Evolutionary conservation across 2,888 invertebrate genomes (phyloP), one percentile per base, ranked within the genome.

Genomic region (Euclidia mi): DNA sequence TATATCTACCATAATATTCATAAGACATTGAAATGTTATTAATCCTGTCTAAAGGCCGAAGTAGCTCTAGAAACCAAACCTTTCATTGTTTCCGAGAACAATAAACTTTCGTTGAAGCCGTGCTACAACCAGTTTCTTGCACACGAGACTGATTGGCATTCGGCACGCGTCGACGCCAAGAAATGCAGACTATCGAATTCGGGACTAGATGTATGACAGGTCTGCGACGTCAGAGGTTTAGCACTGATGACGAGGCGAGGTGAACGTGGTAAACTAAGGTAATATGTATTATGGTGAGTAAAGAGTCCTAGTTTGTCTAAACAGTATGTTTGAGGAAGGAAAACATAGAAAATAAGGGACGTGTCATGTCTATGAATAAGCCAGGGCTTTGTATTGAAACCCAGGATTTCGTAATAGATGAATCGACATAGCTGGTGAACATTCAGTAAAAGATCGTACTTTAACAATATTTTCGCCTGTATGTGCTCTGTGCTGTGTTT

Each of bases 161-260:
- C 69, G 43, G 17, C 44, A 56, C 65, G 32, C 64, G 66, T 66
- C 37, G 17, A 7, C 35, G 37, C 15, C 12, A 41, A 37, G 29
- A 29, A 29, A 18, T 40, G 15, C 37, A 32, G 42, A 49, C 45
- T 50, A 52, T 73, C 71, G 68, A 76, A 81, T 76, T 77, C 75
- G 71, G 73, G 59, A 52, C 73, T 51, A 32, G 52, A 53, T 57
- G 58, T 62, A 56, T 14, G 32, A 63, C 62, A 29, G 42, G 62
- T 56, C 2, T 20, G 38, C 53, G 47, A 70, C 50, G 43, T 58
- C 50, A 59, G 15, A 28, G 11, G 52, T 56, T 49, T 35, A 46
- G 31, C 15, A 17, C 20, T 9, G 6, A 12, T 11, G 20, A 17
- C n/a, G 7, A 1, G 34, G 0, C 12, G 18, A 35, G 35, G 20